phyloP scores from a whole-genome alignment of 2,888 invertebrate genomes.

The Calliopum simillimum region DNA sequence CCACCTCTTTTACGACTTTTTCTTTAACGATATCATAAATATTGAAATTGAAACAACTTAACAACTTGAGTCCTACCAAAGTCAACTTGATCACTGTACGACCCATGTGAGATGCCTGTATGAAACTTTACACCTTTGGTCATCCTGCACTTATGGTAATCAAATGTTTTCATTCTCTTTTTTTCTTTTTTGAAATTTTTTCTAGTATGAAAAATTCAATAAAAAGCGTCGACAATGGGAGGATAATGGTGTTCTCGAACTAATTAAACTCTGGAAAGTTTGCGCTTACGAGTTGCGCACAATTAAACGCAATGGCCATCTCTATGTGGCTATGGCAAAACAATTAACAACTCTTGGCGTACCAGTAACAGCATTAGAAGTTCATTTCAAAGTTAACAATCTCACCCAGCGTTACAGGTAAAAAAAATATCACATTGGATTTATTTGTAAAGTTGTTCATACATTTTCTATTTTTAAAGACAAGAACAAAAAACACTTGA shows the following conservation, averaged over 20 bases:
- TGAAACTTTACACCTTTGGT: conserved; percentile 42
- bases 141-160: conserved; percentile 8
- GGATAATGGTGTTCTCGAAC: conserved; percentile 65
- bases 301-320: conserved; percentile 66
- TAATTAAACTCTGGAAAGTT: conserved; percentile 66
- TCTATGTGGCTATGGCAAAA: conserved; percentile 67
- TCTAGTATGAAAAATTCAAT: conserved; percentile 65
- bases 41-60: no score
- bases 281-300: conserved; percentile 66
- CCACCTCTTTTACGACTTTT: no score
- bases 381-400: conserved; percentile 66
- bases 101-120: conserved; percentile 66
- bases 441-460: not conserved
- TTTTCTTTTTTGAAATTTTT: conserved; percentile 23
- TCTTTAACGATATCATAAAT: no score
- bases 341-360: conserved; percentile 66
- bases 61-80: conserved; percentile 31
- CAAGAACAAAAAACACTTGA: conserved; percentile 66
- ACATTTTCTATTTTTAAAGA: conserved; percentile 40
- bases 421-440: not conserved
- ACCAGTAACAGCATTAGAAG: conserved; percentile 65
- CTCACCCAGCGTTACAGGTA: conserved; percentile 63
- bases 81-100: conserved; percentile 58
- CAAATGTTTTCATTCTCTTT: conserved; percentile 3
- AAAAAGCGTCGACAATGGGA: conserved; percentile 67